Base-by-base conservation (phyloP, 2,113 vertebrate genomes). In the Climacteris rufus region DNA sequence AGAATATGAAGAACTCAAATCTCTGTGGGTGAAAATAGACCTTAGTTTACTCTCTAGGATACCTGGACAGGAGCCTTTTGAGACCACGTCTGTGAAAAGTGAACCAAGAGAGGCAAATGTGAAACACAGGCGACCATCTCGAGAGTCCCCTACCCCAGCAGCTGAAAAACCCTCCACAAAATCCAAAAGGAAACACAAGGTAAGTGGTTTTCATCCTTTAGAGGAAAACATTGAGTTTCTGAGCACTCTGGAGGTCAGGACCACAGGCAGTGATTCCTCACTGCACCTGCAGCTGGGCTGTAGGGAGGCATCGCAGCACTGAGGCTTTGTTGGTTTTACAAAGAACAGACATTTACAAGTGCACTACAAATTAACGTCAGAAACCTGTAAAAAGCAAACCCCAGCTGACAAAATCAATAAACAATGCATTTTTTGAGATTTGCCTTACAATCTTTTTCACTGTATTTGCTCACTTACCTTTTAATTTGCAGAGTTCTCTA, bases 171-270 rank as follows among this genome's bases (percentile, higher is more conserved):
- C 98, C 45, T 64, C 97, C 88, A 98, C 97, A 82, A 99, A 99
- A 97, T 98, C 98, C 92, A 99, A 99, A 97, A 98, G 99, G 96
- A 99, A 99, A 98, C 99, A 99, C 98, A 99, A 99, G 99, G 99
- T 99, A 97, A 98, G 97, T 39, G 0, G 1, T 42, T 60, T 40
- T 30, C 37, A 54, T 50, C 4, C 1, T 63, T 56, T 2, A 2
- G 52, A 59, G 63, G 50, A 54, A 87, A 77, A 16, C 7, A 13
- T 10, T 39, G 35, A 7, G 9, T 86, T 80, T 88, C 75, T 66
- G 1, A 66, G 42, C 31, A 33, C 45, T 53, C 28, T 57, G 0
- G 5, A 64, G 35, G 39, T 87, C 70, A 52, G 56, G 56, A 53
- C 11, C 4, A 3, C 25, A 72, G 40, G 33, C 60, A 20, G 13